Evolutionary conservation across 2,888 invertebrate species (phyloP), one percentile per base, ranked within the genome.

Genomic region (Lepidonotus clava): DNA sequence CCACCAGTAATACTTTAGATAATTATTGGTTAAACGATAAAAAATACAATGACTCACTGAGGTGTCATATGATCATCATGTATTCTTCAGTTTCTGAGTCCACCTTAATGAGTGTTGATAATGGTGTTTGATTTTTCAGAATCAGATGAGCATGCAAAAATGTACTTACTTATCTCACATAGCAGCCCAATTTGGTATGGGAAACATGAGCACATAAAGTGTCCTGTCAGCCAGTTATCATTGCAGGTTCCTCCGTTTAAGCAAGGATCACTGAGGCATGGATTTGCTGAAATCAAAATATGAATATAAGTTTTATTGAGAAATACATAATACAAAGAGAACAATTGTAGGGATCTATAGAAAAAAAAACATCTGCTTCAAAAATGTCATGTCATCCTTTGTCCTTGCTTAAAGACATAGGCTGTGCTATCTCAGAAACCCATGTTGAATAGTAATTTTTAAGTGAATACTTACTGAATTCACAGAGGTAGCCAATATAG

Each of bases 131-230:
- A n/a, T n/a, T n/a, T n/a, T n/a, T n/a, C n/a, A n/a, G n/a, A n/a
- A n/a, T n/a, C n/a, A n/a, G n/a, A n/a, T n/a, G n/a, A n/a, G n/a
- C n/a, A n/a, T n/a, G n/a, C n/a, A n/a, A n/a, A n/a, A n/a, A n/a
- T n/a, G n/a, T 61, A 4, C 61, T 61, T 76, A 76, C 76, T 38
- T 76, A 76, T 76, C 36, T 76, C 76, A 76, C 76, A 76, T 1
- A 76, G 38, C 18, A 40, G 38, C 21, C 76, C 76, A 1, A 76
- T n/a, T 40, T 51, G 51, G 14, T 51, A 21, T 18, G 51, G 51
- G 51, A 51, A 51, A 21, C 51, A 51, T 11, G 51, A 51, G 21
- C 51, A 51, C 51, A 51, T 51, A 21, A 51, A 51, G 51, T 11
- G 11, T 18, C 51, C 51, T 14, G 11, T 18, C 14, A 14, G 14